phyloP scores from a whole-genome alignment of 2,797 vertebrate genomes.

The Fistularia commersonii region DNA sequence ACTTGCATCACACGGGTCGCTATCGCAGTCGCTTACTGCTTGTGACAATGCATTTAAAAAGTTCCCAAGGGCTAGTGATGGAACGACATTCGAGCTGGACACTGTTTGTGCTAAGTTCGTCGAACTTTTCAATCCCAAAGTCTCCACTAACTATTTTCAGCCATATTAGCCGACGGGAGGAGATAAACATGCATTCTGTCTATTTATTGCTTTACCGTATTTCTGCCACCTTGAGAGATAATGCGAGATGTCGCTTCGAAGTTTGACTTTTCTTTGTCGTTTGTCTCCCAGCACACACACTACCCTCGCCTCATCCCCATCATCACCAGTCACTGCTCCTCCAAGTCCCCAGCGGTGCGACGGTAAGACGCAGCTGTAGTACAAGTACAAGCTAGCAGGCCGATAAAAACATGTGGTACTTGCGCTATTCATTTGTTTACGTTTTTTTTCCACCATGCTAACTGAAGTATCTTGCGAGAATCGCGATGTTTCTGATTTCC shows the following conservation, averaged over 20 bases:
- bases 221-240: too few species aligned
- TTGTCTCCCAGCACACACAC: constrained; percentile 84
- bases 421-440: background rate
- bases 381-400: background rate
- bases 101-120: too few species aligned
- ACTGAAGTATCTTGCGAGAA: background rate
- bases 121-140: too few species aligned
- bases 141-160: too few species aligned
- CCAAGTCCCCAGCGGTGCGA: constrained; percentile 94
- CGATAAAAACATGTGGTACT: background rate
- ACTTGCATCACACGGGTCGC: too few species aligned
- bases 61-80: too few species aligned
- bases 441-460: background rate
- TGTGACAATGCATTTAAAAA: too few species aligned
- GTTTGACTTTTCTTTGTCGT: background rate
- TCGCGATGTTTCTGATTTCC: background rate
- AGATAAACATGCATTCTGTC: too few species aligned
- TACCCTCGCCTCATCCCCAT: constrained; percentile 95
- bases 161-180: too few species aligned
- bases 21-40: too few species aligned
- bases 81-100: too few species aligned
- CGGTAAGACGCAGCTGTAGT: constrained; percentile 71
- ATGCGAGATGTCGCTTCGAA: background rate
- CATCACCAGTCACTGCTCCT: constrained; percentile 96
- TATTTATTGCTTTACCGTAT: too few species aligned